A percentile compares a stretch with the other conserved stretches of the same genome.
phyloP scores from a whole-genome alignment of 2,888 invertebrate genomes.

The Diabrotica balteata region DNA sequence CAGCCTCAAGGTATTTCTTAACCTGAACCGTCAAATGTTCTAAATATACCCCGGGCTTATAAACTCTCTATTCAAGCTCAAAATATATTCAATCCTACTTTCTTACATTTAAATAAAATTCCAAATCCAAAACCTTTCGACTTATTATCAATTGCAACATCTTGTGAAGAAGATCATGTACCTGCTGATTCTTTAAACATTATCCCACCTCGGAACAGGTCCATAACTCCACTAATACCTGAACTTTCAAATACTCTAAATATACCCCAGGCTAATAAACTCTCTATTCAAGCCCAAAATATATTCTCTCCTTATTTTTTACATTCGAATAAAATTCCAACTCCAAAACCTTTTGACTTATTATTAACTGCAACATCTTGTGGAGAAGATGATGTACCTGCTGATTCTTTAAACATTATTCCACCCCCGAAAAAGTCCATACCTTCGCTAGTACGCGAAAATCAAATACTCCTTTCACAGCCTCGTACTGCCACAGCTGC shows the following conservation, averaged over 20 bases:
- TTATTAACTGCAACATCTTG: slow-evolving; percentile 64
- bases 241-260: slow-evolving; percentile 59
- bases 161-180: slow-evolving; percentile 51
- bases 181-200: slow-evolving; percentile 58
- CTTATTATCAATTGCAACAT: slow-evolving; percentile 65
- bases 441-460: slow-evolving; percentile 53
- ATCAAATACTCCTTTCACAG: slow-evolving; percentile 11
- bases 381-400: slow-evolving; percentile 50
- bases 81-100: slow-evolving; percentile 49
- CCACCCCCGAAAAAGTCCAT: slow-evolving; percentile 60
- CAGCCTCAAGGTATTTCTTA: slow-evolving; percentile 61
- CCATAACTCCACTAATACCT: slow-evolving; percentile 58
- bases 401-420: slow-evolving; percentile 59
- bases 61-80: slow-evolving; percentile 64
- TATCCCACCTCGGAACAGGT: slow-evolving; percentile 60
- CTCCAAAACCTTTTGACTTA: slow-evolving; percentile 68
- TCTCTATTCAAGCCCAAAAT: slow-evolving; percentile 61
- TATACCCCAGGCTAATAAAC: slow-evolving; percentile 65
- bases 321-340: slow-evolving; percentile 68
- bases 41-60: slow-evolving; percentile 62
- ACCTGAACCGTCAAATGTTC: slow-evolving; percentile 60
- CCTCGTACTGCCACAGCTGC: slow-evolving; percentile 7
- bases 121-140: slow-evolving; percentile 70
- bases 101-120: slow-evolving; percentile 67
- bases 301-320: slow-evolving; percentile 54